Base-by-base conservation (phyloP, 2,888 invertebrate species). In the Drosophila paramelanica region DNA sequence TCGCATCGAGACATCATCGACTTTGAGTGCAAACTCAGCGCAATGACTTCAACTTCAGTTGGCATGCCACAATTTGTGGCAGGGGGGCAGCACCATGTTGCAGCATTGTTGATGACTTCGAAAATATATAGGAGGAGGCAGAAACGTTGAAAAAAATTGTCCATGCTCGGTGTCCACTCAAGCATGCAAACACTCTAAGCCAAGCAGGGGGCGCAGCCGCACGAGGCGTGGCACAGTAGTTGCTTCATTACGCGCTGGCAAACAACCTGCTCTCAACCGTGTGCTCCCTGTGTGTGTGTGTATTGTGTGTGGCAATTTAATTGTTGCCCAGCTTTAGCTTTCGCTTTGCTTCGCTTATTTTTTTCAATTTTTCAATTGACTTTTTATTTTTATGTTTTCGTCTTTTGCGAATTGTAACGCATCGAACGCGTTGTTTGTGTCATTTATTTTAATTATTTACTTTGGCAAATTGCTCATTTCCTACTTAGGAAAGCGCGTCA, bases 401-500 rank as follows among this genome's bases (percentile, higher is more conserved):
- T 61, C 14, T 49, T 49, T 38, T 36, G 53, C 39, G 25, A 72
- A 58, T 47, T 73, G 58, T 67, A 67, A 74, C 60, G 52, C 60
- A 74, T 36, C 11, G 31, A 51, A 47, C 65, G 49, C 67, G 52
- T 50, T 57, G 46, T 62, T 74, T 73, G 14, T 74, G 79, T 74
- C 75, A 74, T 67, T 74, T 77, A 73, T 78, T 81, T 87, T 85
- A 86, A 86, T 89, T 86, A 77, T 88, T 89, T 85, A 76, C 81
- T 75, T 79, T 79, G 89, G 67, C 87, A 89, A 89, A 88, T 90
- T 90, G 82, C 67, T 81, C 68, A 88, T 81, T 90, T 90, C 89
- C 88, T 84, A 69, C 74, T 88, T 84, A 73, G 60, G 33, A 47
- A 45, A 46, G 38, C n/a, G 41, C 39, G n/a, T 13, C 41, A 33